These are phyloP conservation scores for Mythimna albipuncta DNA, from an alignment of 2,888 invertebrate genomes.

Conservation along the genomic window DNA sequence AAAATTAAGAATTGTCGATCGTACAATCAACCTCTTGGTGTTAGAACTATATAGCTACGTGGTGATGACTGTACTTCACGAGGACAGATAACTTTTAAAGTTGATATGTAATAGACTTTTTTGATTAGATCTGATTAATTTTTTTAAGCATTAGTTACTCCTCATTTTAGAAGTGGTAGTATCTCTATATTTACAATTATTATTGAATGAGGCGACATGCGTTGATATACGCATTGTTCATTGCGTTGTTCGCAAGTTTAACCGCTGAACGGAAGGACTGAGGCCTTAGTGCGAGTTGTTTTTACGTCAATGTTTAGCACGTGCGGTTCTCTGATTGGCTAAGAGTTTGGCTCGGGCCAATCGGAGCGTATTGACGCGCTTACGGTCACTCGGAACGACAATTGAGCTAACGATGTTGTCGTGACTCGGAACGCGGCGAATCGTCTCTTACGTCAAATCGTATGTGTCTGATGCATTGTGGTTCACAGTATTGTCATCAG, in stretches of 20 bases:
- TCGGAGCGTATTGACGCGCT: too few relatives aligned
- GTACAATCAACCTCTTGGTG: not conserved
- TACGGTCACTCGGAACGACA: too few relatives aligned
- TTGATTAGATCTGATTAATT: conserved; percentile 30
- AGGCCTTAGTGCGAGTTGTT: not conserved
- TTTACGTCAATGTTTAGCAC: too few relatives aligned
- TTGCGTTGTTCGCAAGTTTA: not conserved
- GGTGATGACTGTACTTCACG: not conserved
- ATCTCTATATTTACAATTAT: not conserved
- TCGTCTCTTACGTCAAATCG: too few relatives aligned
- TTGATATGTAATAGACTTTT: not conserved
- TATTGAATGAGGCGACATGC: too few relatives aligned
- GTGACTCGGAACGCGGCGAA: too few relatives aligned
- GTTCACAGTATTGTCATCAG: too few relatives aligned
- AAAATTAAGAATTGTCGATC: not conserved
- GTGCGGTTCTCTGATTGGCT: too few relatives aligned
- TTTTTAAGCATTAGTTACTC: not conserved
- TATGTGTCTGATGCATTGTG: too few relatives aligned
- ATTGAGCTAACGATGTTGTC: too few relatives aligned
- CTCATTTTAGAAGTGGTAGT: conserved; percentile 10
- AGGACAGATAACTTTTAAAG: not conserved
- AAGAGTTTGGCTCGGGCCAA: too few relatives aligned
- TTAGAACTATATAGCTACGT: not conserved
- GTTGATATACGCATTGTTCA: not conserved
- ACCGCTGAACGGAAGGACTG: too few relatives aligned